These are phyloP conservation scores for Drosophila orena DNA, from an alignment of 1,140 invertebrate species.

Conservation along the genomic window DNA sequence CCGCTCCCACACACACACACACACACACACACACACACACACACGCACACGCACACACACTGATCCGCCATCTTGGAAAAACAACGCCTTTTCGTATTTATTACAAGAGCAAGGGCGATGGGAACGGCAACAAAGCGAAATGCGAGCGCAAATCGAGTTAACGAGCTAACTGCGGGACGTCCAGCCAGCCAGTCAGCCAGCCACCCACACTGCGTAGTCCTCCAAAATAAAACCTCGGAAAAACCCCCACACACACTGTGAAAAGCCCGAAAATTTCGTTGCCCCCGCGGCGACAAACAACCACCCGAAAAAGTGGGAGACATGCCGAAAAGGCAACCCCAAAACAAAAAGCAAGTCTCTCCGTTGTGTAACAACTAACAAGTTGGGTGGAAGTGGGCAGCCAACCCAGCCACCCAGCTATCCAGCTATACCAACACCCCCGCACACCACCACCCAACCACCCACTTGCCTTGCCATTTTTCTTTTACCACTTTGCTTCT, in stretches of 20 bases:
- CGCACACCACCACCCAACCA: conserved; percentile 13
- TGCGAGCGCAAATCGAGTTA: conserved; percentile 73
- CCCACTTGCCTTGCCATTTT: conserved; percentile 62
- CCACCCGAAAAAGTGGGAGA: conserved; percentile 39
- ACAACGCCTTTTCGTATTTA: conserved; percentile 74
- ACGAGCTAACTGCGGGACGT: conserved; percentile 76
- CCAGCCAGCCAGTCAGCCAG: conserved; percentile 29
- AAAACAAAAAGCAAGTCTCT: conserved; percentile 44
- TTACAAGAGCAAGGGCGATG: conserved; percentile 48
- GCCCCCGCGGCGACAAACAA: conserved; percentile 20
- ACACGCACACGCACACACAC: conserved; percentile 1
- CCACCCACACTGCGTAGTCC: conserved; percentile 10
- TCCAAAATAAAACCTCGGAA: neutral
- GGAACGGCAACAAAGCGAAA: conserved; percentile 31
- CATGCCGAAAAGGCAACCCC: conserved; percentile 60
- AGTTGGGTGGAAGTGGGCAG: conserved; percentile 32
- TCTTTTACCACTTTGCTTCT: conserved; percentile 77
- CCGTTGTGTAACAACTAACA: conserved; percentile 76
- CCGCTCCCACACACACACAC: neutral
- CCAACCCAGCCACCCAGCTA: conserved; percentile 8
- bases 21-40: neutral
- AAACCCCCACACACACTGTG: neutral
- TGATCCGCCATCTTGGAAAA: conserved; percentile 73
- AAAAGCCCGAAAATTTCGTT: conserved; percentile 19
- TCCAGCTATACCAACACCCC: conserved; percentile 40